Conservation (phyloP, 2,113 vertebrate genomes). For the Embiotoca jacksoni region DNA sequence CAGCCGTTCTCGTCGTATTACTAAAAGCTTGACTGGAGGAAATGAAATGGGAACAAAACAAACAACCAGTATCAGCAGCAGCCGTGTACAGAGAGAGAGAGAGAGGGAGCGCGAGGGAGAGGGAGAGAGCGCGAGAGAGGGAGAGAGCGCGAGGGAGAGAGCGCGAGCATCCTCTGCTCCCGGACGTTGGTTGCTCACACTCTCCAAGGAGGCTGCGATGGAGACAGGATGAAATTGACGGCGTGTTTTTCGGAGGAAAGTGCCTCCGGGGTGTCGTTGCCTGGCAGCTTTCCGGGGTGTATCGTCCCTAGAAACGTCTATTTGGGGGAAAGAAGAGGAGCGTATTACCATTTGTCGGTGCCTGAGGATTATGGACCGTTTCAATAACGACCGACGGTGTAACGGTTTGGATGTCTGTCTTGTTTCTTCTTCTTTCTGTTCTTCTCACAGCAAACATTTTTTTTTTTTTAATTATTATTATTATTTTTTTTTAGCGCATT, state of each 20-base stretch:
- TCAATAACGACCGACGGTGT: slow-evolving; percentile 36
- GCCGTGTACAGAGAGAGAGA: not conserved
- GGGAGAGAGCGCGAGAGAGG: slow-evolving; percentile 23
- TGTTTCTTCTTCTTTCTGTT: slow-evolving; percentile 7
- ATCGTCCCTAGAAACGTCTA: slow-evolving; percentile 11
- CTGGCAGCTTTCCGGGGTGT: slow-evolving; percentile 16
- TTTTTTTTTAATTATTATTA: not conserved
- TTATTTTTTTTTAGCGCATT: not conserved
- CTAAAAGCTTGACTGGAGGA: too few relatives aligned
- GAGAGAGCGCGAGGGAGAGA: slow-evolving; percentile 43
- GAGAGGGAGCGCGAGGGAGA: slow-evolving; percentile 7
- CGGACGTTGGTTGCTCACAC: slow-evolving; percentile 56
- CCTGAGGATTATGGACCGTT: slow-evolving; percentile 62
- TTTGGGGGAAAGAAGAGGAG: slow-evolving; percentile 17
- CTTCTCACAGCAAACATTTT: slow-evolving; percentile 4
- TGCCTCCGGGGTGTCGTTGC: slow-evolving; percentile 45
- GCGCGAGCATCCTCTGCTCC: slow-evolving; percentile 49
- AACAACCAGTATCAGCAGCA: not conserved
- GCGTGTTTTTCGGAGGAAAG: slow-evolving; percentile 42
- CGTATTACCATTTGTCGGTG: slow-evolving; percentile 30
- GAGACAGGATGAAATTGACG: slow-evolving; percentile 65
- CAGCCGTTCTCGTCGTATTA: too few relatives aligned
- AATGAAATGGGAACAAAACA: too few relatives aligned
- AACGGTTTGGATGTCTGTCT: slow-evolving; percentile 39
- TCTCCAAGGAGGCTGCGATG: slow-evolving; percentile 71